These are phyloP conservation scores for Trinorchestia longiramus DNA, from an alignment of 1,140 invertebrate species.

Conservation along the genomic window DNA sequence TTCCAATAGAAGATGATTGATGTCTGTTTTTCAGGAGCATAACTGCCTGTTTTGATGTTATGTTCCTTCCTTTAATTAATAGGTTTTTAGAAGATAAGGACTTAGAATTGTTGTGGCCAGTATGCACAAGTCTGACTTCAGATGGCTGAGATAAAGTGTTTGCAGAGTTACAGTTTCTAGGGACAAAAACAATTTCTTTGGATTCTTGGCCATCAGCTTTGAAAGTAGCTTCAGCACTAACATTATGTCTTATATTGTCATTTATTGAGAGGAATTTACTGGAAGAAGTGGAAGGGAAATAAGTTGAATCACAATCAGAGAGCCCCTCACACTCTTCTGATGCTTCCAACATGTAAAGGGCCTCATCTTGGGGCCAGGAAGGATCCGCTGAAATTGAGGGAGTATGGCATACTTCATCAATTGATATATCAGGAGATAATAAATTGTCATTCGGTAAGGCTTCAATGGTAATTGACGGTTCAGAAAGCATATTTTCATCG, in stretches of 20 bases:
- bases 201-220: not conserved
- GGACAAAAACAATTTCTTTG: not conserved
- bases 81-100: not conserved
- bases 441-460: constrained; percentile 11
- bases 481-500: not conserved
- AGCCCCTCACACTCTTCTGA: constrained; percentile 12
- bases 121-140: not conserved
- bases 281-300: not conserved
- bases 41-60: not conserved
- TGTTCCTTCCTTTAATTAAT: not conserved
- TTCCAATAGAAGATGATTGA: not conserved
- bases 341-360: constrained; percentile 9
- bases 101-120: not conserved
- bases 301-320: constrained; percentile 11
- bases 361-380: not conserved
- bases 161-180: not conserved
- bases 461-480: constrained; percentile 39
- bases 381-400: constrained; percentile 19
- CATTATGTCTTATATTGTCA: not conserved
- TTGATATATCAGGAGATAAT: not conserved
- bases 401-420: not conserved
- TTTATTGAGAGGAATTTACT: not conserved
- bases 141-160: not conserved
- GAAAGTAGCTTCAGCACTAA: not conserved
- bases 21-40: not conserved